These are phyloP conservation scores for Mimachlamys varia DNA, from an alignment of 2,888 invertebrate species.

Conservation along the genomic window DNA sequence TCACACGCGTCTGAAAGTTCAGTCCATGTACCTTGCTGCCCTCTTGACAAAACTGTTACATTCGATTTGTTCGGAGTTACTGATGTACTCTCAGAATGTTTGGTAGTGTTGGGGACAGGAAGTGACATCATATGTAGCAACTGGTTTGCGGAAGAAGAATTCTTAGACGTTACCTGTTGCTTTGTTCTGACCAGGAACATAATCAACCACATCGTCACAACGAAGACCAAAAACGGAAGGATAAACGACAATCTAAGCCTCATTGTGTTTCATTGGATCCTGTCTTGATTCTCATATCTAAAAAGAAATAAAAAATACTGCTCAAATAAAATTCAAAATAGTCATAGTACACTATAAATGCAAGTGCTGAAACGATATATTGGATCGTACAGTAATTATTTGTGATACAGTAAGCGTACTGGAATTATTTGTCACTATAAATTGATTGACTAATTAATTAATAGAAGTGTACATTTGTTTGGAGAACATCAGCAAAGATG, in stretches of 20 bases:
- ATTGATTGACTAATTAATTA: too few species aligned
- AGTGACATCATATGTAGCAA: background rate
- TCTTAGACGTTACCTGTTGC: background rate
- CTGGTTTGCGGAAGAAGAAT: background rate
- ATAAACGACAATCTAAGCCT: background rate
- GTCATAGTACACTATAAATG: too few species aligned
- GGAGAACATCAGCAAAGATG: too few species aligned
- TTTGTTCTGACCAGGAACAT: background rate
- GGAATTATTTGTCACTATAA: too few species aligned
- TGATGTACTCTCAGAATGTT: background rate
- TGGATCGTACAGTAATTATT: too few species aligned
- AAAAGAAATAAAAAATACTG: too few species aligned
- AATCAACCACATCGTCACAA: background rate
- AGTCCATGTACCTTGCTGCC: background rate
- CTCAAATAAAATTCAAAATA: too few species aligned
- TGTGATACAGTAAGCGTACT: too few species aligned
- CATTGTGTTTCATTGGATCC: background rate
- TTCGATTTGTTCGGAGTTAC: background rate
- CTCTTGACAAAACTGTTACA: background rate
- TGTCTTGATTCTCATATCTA: too few species aligned
- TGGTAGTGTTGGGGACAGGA: background rate
- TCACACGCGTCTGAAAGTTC: constrained; percentile 38
- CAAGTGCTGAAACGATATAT: too few species aligned
- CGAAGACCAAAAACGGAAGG: background rate
- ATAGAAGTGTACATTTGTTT: too few species aligned